A percentile compares a stretch with the other conserved stretches of the same genome.
These are phyloP conservation scores for Columba guinea DNA, from an alignment of 2,797 vertebrate genomes.

Conservation along the genomic window DNA sequence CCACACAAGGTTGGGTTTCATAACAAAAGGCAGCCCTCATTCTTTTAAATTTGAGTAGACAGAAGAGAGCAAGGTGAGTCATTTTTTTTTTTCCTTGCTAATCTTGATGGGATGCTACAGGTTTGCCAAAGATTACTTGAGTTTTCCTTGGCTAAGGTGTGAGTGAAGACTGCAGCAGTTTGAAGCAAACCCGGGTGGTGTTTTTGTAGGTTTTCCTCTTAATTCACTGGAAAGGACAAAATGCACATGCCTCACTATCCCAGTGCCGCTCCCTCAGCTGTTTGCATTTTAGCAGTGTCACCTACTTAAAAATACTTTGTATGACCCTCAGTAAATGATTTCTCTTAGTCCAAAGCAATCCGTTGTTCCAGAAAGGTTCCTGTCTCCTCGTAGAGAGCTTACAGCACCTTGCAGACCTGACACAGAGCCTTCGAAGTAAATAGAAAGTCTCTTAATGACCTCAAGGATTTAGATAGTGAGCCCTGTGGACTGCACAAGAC, in stretches of 20 bases:
- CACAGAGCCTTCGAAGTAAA: neutral
- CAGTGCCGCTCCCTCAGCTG: neutral
- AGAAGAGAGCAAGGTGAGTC: neutral
- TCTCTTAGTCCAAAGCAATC: neutral
- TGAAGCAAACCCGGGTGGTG: neutral
- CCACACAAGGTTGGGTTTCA: neutral
- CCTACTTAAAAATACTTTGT: neutral
- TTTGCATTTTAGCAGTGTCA: neutral
- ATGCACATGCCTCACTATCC: neutral
- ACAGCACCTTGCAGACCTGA: neutral
- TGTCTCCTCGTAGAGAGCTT: neutral
- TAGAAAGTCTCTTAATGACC: neutral
- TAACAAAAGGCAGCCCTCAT: neutral
- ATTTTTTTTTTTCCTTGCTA: neutral
- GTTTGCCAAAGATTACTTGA: constrained; percentile 7
- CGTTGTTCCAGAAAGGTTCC: neutral
- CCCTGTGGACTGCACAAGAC: neutral
- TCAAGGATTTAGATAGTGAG: neutral
- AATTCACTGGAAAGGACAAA: neutral
- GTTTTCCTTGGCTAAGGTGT: constrained; percentile 1
- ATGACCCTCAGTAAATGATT: neutral
- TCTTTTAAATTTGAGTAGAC: neutral
- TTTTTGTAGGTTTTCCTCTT: neutral
- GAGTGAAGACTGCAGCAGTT: neutral
- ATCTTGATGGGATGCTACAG: neutral